Evolutionary conservation across 1,140 invertebrate species (phyloP), one percentile per base, ranked within the genome.

Genomic region (Portunus trituberculatus): DNA sequence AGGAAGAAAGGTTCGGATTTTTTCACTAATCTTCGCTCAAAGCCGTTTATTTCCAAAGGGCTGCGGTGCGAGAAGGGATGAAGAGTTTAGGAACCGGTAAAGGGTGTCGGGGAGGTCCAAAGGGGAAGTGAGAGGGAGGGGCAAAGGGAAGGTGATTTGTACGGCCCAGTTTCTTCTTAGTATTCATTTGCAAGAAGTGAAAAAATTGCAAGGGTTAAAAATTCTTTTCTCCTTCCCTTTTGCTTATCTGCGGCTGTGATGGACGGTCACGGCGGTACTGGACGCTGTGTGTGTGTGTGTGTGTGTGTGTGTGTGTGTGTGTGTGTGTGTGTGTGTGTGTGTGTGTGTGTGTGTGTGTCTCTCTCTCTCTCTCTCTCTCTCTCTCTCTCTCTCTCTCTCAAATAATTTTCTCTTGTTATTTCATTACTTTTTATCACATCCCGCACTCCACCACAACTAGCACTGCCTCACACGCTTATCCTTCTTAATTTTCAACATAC

Each of bases 101-200:
- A 52, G 25, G 84, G 0, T n/a, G 28, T 46, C 14, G 28, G 45
- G 83, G 87, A 93, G 91, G 93, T 84, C 67, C 20, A n/a, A 39
- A 76, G 67, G 67, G 67, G 67, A 91, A 91, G 46, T 48, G 46
- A 32, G 88, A 90, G 88, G 67, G 20, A 76, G 67, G 67, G 46
- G 29, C 28, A 45, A 67, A 93, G 45, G 84, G 83, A 93, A 93
- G 91, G 93, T 84, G 76, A 91, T 83, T 89, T 91, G 88, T 94
- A 94, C 87, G 45, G 59, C 59, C 87, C 59, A 67, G 67, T 91
- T 94, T 94, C 89, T 91, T 94, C 89, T n/a, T 76, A 91, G 93
- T 94, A 94, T 94, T 94, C 93, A 94, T 94, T 94, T 94, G 93
- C 93, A 94, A 94, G 93, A 94, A 94, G 59, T 91, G 82, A 94